phyloP scores from a whole-genome alignment of 1,140 invertebrate species.

The Habropoda laboriosa region DNA sequence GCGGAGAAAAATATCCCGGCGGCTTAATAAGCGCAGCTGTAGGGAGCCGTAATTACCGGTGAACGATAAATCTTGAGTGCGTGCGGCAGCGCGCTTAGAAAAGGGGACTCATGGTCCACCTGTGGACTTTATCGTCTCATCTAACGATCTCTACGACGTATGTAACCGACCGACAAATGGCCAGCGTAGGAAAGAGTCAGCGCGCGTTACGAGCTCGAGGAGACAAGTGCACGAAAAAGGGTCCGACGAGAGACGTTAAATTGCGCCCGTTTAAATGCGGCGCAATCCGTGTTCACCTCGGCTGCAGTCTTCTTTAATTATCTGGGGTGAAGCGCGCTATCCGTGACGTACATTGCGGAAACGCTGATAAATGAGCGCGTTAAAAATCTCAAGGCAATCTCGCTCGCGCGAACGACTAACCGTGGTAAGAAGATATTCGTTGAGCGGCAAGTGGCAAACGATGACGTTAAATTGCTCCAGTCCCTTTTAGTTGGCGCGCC shows the following conservation, averaged over 20 bases:
- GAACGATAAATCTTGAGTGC: slow-evolving; percentile 49
- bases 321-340: neutral
- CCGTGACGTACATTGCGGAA: neutral
- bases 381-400: neutral
- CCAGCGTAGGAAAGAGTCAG: neutral
- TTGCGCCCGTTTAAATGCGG: neutral
- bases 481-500: slow-evolving; percentile 7
- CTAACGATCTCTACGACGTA: slow-evolving; percentile 47
- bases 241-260: neutral
- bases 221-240: slow-evolving; percentile 17
- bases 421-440: neutral
- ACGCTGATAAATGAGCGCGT: no score
- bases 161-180: slow-evolving; percentile 28
- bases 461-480: slow-evolving; percentile 40
- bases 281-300: neutral
- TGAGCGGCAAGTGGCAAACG: slow-evolving; percentile 46
- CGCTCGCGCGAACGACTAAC: neutral
- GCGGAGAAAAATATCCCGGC: neutral
- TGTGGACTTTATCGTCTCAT: slow-evolving; percentile 55
- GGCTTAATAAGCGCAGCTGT: slow-evolving; percentile 18
- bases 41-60: slow-evolving; percentile 45
- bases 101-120: slow-evolving; percentile 52
- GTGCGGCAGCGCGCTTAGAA: neutral
- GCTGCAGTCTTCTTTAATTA: neutral
- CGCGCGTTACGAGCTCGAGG: neutral